These are phyloP conservation scores for Patiria pectinifera DNA, from an alignment of 53 echinoderm and acorn worm genomes.

Conservation along the genomic window DNA sequence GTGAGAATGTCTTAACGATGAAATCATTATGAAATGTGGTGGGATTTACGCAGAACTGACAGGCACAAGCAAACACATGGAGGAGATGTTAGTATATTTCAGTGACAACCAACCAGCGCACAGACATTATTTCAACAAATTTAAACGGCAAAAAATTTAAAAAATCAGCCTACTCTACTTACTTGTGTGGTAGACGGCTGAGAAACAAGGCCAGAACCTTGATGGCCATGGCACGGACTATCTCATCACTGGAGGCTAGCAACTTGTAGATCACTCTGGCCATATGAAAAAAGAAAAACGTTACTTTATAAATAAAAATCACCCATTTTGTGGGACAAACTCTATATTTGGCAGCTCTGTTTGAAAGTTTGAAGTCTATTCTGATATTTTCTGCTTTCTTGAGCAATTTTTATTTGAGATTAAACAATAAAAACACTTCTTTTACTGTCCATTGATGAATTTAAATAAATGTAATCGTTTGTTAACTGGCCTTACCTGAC, in stretches of 20 bases:
- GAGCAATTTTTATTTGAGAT: background rate
- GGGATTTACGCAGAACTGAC: too few relatives aligned
- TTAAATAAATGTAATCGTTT: background rate
- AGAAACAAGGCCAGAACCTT: conserved; percentile 95
- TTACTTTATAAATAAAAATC: background rate
- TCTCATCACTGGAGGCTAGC: conserved; percentile 93
- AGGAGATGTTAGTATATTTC: too few relatives aligned
- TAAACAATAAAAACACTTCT: background rate
- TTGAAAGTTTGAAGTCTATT: background rate
- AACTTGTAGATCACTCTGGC: conserved; percentile 93
- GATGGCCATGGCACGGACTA: conserved; percentile 83
- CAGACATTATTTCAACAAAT: too few relatives aligned
- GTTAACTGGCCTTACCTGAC: conserved; percentile 70
- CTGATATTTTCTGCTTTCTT: background rate
- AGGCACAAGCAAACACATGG: too few relatives aligned
- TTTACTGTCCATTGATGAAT: background rate
- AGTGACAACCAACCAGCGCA: too few relatives aligned
- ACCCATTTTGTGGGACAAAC: background rate
- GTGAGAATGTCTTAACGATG: too few relatives aligned
- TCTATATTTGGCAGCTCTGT: background rate
- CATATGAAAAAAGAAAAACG: background rate
- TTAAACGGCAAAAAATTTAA: background rate
- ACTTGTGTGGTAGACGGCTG: conserved; percentile 95
- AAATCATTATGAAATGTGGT: too few relatives aligned
- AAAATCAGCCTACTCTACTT: conserved; percentile 35